These are phyloP conservation scores for Volucella zonaria DNA, from an alignment of 2,888 invertebrate genomes.

Conservation along the genomic window DNA sequence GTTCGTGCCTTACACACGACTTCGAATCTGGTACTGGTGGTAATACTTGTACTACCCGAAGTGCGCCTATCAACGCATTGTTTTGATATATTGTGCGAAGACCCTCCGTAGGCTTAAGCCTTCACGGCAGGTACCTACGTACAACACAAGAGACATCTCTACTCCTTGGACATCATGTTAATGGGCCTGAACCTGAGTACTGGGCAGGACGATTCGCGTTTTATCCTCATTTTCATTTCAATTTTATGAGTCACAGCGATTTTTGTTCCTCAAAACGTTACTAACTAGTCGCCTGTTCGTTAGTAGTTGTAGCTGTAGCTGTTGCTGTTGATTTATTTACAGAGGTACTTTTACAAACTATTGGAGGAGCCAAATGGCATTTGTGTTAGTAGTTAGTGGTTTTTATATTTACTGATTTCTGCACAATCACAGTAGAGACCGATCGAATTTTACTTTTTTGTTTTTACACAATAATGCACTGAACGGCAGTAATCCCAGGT, in stretches of 20 bases:
- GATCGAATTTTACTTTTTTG: not conserved
- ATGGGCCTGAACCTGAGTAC: constrained; percentile 85
- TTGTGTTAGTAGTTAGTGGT: constrained; percentile 45
- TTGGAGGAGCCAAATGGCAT: constrained; percentile 55
- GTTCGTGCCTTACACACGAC: too few species aligned
- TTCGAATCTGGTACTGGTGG: too few species aligned
- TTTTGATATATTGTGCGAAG: too few species aligned
- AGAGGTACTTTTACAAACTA: constrained; percentile 56
- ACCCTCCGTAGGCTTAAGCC: too few species aligned
- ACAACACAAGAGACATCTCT: too few species aligned
- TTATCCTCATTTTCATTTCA: constrained; percentile 86
- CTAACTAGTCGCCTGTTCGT: not conserved
- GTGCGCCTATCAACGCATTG: too few species aligned
- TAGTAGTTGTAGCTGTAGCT: constrained; percentile 20
- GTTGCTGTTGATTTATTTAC: constrained; percentile 23
- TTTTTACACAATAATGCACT: constrained; percentile 54
- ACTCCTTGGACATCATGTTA: constrained; percentile 77
- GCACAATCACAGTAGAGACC: too few species aligned
- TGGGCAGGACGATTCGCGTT: constrained; percentile 86
- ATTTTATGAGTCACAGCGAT: constrained; percentile 82
- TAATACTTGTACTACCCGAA: too few species aligned
- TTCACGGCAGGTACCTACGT: too few species aligned
- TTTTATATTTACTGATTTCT: too few species aligned
- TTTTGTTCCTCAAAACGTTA: constrained; percentile 21
- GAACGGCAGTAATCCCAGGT: constrained; percentile 52